Conservation (phyloP, 2,113 vertebrate genomes). For the Ptilonorhynchus violaceus region DNA sequence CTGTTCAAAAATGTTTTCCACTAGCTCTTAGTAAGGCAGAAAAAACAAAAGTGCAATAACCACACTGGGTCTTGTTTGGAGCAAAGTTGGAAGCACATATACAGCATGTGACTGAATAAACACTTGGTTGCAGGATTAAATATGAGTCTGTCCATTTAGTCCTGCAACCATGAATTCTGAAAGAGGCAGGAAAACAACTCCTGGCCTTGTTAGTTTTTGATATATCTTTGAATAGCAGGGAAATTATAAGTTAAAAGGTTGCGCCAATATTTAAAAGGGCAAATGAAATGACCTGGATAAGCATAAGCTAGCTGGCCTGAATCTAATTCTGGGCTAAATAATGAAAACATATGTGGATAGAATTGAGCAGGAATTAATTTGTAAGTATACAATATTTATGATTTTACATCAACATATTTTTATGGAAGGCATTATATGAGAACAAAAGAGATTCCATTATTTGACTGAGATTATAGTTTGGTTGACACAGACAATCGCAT, state of each 20-base stretch:
- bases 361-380: neutral
- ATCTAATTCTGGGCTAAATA: slow-evolving; percentile 5
- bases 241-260: neutral
- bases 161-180: neutral
- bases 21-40: neutral
- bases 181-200: neutral
- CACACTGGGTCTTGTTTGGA: neutral
- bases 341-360: neutral
- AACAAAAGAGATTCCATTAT: neutral
- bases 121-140: neutral
- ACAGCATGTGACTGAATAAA: neutral
- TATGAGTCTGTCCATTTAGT: neutral
- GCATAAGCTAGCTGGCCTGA: neutral
- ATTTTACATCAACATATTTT: neutral
- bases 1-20: neutral
- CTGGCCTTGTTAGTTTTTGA: neutral
- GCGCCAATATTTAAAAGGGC: neutral
- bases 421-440: neutral
- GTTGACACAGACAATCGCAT: neutral
- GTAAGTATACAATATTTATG: neutral
- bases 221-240: neutral
- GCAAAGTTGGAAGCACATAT: neutral
- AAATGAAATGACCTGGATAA: neutral
- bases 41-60: neutral
- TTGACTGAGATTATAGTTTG: neutral